phyloP scores from a whole-genome alignment of 2,888 invertebrate species.

The Peribatodes rhomboidaria region DNA sequence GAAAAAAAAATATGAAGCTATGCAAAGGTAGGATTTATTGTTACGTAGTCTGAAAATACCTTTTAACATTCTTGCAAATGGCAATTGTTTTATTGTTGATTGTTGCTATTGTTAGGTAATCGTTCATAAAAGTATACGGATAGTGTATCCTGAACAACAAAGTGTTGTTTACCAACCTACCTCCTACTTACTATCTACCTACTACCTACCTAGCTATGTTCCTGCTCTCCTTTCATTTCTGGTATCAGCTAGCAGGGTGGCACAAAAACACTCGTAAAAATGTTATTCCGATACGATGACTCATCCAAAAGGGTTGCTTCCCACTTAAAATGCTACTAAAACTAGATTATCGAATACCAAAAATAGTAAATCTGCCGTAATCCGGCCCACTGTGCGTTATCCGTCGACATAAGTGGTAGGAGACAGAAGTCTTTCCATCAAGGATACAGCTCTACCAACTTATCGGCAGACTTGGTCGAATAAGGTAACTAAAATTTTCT shows the following conservation, averaged over 20 bases:
- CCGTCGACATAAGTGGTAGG: constrained; percentile 51
- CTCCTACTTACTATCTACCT: not conserved
- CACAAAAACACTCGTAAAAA: constrained; percentile 22
- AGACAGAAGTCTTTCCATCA: constrained; percentile 76
- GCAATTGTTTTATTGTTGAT: too few species aligned
- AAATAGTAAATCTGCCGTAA: constrained; percentile 48
- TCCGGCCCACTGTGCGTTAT: constrained; percentile 56
- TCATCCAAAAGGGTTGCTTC: constrained; percentile 36
- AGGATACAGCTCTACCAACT: constrained; percentile 39
- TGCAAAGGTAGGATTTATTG: too few species aligned
- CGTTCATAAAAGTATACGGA: too few species aligned
- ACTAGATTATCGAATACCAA: constrained; percentile 45
- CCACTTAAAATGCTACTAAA: constrained; percentile 46
- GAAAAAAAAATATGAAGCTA: too few species aligned
- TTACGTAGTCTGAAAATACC: too few species aligned
- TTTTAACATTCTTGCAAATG: too few species aligned
- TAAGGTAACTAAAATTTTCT: not conserved
- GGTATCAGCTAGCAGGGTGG: constrained; percentile 14
- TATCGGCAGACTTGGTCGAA: not conserved
- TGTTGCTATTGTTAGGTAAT: too few species aligned
- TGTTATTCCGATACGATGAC: constrained; percentile 11
- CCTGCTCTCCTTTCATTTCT: not conserved
- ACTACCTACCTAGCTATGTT: not conserved
- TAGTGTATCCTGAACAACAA: not conserved
- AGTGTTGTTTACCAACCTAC: not conserved